phyloP scores from a whole-genome alignment of 2,888 invertebrate species.

The Athripsodes cinereus region DNA sequence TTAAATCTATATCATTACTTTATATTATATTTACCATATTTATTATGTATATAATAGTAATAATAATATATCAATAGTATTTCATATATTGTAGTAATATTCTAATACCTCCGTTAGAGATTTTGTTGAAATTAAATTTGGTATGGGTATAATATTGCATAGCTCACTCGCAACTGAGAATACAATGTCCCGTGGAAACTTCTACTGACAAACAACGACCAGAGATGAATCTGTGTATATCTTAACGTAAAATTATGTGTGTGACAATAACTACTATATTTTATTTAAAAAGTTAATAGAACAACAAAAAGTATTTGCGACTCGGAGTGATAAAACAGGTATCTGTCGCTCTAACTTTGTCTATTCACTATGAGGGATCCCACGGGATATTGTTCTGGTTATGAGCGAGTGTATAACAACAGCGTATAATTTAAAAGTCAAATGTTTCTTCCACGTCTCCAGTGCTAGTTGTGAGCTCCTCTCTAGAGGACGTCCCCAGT shows the following conservation, averaged over 20 bases:
- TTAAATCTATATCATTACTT: not conserved
- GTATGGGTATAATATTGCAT: not conserved
- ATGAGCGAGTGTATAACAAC: not conserved
- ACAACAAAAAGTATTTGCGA: not conserved
- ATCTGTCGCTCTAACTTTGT: not conserved
- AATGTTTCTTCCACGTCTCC: slow-evolving; percentile 26
- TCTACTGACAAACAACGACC: not conserved
- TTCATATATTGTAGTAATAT: not conserved
- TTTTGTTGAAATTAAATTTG: not conserved
- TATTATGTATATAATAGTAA: not conserved
- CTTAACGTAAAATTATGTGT: too few relatives aligned
- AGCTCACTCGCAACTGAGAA: not conserved
- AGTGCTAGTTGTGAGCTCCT: slow-evolving; percentile 21
- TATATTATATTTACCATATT: not conserved
- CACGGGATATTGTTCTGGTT: not conserved
- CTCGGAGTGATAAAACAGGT: not conserved
- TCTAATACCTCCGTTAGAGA: slow-evolving; percentile 9
- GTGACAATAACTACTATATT: not conserved
- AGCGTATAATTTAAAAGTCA: slow-evolving; percentile 20
- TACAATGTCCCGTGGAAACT: not conserved
- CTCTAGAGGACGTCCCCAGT: slow-evolving; percentile 20
- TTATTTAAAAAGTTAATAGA: not conserved
- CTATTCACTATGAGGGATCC: too few relatives aligned
- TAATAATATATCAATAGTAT: not conserved
- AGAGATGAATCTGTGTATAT: too few relatives aligned